A percentile compares a stretch with the other conserved stretches of the same genome.
Conservation (phyloP, 2,113 vertebrate species). For the Sula dactylatra region DNA sequence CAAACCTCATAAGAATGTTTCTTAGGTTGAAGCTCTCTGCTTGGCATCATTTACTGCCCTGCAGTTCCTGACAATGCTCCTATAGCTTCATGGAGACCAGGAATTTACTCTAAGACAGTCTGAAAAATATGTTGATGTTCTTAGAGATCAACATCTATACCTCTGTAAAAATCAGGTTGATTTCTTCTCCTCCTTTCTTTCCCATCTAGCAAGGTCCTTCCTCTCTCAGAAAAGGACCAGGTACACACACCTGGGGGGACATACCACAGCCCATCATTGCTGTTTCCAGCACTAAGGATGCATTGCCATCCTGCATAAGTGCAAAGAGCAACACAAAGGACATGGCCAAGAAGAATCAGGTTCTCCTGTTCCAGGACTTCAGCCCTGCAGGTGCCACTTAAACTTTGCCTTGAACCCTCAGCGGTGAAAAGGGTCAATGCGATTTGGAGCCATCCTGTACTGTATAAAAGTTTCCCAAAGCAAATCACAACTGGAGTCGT, state of each 20-base stretch:
- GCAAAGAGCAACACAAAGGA: background rate
- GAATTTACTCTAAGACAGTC: background rate
- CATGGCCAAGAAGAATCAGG: background rate
- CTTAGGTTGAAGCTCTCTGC: background rate
- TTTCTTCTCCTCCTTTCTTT: background rate
- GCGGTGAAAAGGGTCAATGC: fast-evolving
- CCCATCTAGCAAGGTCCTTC: fast-evolving
- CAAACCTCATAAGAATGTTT: background rate
- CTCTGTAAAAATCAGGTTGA: background rate
- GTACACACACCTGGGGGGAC: background rate
- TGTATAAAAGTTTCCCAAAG: background rate
- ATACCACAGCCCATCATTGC: background rate
- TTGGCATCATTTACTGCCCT: background rate
- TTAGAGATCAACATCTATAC: background rate
- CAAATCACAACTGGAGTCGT: background rate
- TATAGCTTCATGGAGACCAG: background rate
- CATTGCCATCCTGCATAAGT: background rate
- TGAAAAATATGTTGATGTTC: background rate
- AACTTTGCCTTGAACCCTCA: background rate
- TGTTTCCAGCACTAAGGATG: background rate
- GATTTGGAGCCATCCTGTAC: background rate
- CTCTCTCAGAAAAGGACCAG: background rate
- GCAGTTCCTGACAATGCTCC: background rate
- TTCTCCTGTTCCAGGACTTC: background rate
- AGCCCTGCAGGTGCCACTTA: background rate